phyloP scores from a whole-genome alignment of 2,888 invertebrate genomes.

The Netelia fuscicornis region DNA sequence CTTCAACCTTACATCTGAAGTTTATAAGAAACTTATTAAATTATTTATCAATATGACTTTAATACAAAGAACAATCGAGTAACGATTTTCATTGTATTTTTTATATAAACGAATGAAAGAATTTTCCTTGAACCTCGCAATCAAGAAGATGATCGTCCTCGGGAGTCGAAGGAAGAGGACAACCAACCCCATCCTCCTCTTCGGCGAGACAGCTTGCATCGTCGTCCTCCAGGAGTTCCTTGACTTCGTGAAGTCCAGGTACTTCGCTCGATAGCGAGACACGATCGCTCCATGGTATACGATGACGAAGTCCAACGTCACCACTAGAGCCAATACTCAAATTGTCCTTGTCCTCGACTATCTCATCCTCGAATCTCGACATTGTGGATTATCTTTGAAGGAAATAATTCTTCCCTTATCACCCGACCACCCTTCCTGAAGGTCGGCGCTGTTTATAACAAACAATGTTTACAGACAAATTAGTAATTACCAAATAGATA shows the following conservation, averaged over 20 bases:
- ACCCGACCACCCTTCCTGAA: neutral
- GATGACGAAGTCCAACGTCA: conserved; percentile 78
- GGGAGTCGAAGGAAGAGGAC: conserved; percentile 94
- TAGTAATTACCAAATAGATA: neutral
- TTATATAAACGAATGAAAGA: neutral
- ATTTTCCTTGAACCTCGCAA: conserved; percentile 88
- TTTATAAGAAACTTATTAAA: too few relatives aligned
- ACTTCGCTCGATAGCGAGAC: conserved; percentile 81
- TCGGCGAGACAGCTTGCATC: conserved; percentile 85
- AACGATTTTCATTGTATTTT: neutral
- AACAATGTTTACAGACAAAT: neutral
- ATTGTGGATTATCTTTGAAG: conserved; percentile 67
- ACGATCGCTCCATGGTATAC: conserved; percentile 83
- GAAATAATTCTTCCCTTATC: conserved; percentile 19
- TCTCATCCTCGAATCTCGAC: conserved; percentile 77
- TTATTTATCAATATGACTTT: too few relatives aligned
- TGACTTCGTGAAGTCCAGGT: conserved; percentile 82
- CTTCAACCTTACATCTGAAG: too few relatives aligned
- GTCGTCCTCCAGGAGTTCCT: conserved; percentile 82
- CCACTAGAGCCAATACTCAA: conserved; percentile 50
- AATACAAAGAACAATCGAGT: neutral
- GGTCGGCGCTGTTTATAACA: conserved; percentile 11
- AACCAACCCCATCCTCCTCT: conserved; percentile 93
- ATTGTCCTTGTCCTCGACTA: conserved; percentile 75
- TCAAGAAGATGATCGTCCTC: conserved; percentile 94